Evolutionary conservation across 2,113 vertebrate species (phyloP).

Genomic region (Caranx ignobilis): DNA sequence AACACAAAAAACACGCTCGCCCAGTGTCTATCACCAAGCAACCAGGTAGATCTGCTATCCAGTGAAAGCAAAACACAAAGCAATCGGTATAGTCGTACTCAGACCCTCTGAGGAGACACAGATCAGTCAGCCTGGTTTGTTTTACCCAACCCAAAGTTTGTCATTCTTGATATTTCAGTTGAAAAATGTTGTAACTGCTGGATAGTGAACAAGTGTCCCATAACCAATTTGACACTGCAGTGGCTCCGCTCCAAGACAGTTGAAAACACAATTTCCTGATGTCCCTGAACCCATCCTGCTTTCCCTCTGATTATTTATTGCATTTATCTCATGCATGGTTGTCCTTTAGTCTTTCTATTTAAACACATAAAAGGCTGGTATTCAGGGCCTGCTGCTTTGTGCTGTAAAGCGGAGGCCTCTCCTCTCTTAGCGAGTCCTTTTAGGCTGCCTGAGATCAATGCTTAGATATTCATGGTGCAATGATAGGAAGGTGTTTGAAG

Average conservation of each 20-base stretch:
- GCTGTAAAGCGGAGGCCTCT: slow-evolving; percentile 57
- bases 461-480: slow-evolving; percentile 73
- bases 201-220: background rate
- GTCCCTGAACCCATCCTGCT: background rate
- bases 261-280: slow-evolving; percentile 15
- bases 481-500: slow-evolving; percentile 78
- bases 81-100: slow-evolving; percentile 26
- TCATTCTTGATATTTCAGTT: background rate
- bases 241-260: background rate
- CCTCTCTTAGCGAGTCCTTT: slow-evolving; percentile 64
- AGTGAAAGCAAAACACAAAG: slow-evolving; percentile 36
- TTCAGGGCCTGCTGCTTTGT: slow-evolving; percentile 68
- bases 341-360: slow-evolving; percentile 53
- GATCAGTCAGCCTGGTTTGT: background rate
- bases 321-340: slow-evolving; percentile 30
- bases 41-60: slow-evolving; percentile 46
- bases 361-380: slow-evolving; percentile 69
- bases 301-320: slow-evolving; percentile 10
- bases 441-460: slow-evolving; percentile 76
- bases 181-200: background rate
- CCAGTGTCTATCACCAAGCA: slow-evolving; percentile 68
- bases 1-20: slow-evolving; percentile 47
- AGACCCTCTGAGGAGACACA: background rate
- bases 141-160: background rate
- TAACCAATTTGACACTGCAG: background rate